Evolutionary conservation across 2,888 invertebrate genomes (phyloP).

Genomic region (Zygothrica quintamaculata): DNA sequence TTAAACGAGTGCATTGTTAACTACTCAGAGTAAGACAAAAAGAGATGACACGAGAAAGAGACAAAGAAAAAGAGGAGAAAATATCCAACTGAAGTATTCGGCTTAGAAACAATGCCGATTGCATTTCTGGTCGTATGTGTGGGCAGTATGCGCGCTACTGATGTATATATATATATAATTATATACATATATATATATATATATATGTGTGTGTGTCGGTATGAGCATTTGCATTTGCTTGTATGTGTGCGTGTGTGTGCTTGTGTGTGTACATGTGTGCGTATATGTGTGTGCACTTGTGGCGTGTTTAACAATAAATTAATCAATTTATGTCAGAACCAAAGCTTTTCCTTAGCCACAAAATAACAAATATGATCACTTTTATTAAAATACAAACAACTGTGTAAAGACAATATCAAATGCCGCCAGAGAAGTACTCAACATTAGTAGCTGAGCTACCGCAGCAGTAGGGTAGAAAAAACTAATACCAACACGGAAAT

Average conservation of each 20-base stretch:
- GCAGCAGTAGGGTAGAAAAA: slow-evolving; percentile 27
- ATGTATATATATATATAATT: no score
- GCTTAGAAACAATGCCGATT: slow-evolving; percentile 46
- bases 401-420: slow-evolving; percentile 27
- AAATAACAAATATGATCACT: slow-evolving; percentile 20
- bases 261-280: slow-evolving; percentile 7
- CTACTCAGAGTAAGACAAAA: background rate
- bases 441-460: slow-evolving; percentile 2
- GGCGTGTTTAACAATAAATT: slow-evolving; percentile 50
- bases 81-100: background rate
- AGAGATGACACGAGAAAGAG: no score
- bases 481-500: slow-evolving; percentile 36
- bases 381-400: slow-evolving; percentile 19
- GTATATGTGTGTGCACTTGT: slow-evolving; percentile 29
- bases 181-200: no score
- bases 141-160: slow-evolving; percentile 14
- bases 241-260: background rate
- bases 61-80: background rate
- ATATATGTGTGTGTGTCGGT: no score
- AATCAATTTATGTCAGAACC: slow-evolving; percentile 51
- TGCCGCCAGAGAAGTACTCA: slow-evolving; percentile 19
- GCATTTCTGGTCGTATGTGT: slow-evolving; percentile 22
- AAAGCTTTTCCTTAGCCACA: slow-evolving; percentile 4
- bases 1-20: slow-evolving; percentile 3
- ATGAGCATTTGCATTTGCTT: background rate